A percentile compares a stretch with the other conserved stretches of the same genome.
Evolutionary conservation across 2,113 vertebrate species (phyloP).

Genomic region (Odocoileus virginianus): DNA sequence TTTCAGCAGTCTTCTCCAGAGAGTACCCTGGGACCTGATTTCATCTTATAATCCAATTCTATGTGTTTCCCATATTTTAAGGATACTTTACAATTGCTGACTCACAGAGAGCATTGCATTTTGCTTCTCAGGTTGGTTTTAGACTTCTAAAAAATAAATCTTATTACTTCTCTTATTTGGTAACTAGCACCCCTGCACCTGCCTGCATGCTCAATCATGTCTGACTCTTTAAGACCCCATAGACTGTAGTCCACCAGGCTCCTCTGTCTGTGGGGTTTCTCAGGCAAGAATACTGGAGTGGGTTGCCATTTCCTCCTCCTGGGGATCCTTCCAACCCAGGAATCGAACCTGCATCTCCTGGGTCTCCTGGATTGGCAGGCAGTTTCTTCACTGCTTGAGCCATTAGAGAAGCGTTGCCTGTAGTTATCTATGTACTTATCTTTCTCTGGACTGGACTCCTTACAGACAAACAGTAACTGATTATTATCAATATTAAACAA

Average conservation of each 20-base stretch:
- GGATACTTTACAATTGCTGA: slow-evolving; percentile 19
- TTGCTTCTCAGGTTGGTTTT: slow-evolving; percentile 26
- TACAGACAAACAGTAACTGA: slow-evolving; percentile 17
- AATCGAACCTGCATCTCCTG: not conserved
- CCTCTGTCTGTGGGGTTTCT: not conserved
- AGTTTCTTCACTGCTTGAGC: not conserved
- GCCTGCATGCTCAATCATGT: not conserved
- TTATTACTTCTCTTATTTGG: not conserved
- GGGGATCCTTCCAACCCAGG: not conserved
- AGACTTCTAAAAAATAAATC: not conserved
- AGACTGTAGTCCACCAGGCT: not conserved
- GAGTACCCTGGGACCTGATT: not conserved
- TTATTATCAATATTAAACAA: not conserved
- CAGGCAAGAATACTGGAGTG: not conserved
- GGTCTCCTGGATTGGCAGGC: not conserved
- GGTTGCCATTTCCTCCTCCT: not conserved
- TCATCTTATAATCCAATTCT: not conserved
- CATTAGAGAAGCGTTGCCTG: not conserved
- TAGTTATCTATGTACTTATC: slow-evolving; percentile 19
- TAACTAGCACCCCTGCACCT: not conserved
- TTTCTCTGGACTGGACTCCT: slow-evolving; percentile 25
- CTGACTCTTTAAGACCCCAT: not conserved
- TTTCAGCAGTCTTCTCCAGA: not conserved
- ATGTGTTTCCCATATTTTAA: not conserved
- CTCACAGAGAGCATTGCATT: not conserved